These are phyloP conservation scores for Hypotaenidia philippensis DNA, from an alignment of 2,797 vertebrate species.

Conservation along the genomic window DNA sequence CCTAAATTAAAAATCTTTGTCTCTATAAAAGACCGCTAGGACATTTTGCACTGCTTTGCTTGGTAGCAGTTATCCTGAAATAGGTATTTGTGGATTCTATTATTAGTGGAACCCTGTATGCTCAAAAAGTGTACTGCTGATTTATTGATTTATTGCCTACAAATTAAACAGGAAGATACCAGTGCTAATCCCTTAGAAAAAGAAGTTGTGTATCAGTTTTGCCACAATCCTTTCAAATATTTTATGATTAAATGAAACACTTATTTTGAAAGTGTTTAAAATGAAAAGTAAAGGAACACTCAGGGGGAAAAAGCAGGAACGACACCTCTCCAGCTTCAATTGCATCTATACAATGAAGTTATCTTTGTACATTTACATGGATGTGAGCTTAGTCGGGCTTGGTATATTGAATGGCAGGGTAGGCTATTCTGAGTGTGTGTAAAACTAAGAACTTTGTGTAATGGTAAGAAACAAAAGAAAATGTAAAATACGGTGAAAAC, in stretches of 20 bases:
- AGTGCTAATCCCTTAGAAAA: not conserved
- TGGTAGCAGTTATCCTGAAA: not conserved
- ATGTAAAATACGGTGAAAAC: not conserved
- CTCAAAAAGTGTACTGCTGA: not conserved
- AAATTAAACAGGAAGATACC: not conserved
- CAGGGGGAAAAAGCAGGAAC: accelerated
- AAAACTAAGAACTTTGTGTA: not conserved
- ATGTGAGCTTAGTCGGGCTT: not conserved
- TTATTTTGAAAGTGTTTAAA: not conserved
- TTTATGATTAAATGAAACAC: not conserved
- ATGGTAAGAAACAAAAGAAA: not conserved
- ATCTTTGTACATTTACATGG: not conserved
- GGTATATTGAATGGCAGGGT: not conserved
- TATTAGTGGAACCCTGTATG: not conserved
- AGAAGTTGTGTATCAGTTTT: not conserved
- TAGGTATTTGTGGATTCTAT: not conserved
- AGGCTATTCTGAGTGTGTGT: not conserved
- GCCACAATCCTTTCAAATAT: not conserved
- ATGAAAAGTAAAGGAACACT: not conserved
- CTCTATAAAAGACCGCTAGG: not conserved
- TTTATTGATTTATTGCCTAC: not conserved
- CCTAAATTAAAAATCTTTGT: not conserved
- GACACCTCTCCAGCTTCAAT: not conserved
- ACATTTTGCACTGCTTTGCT: not conserved
- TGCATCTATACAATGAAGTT: not conserved